Conservation (phyloP, 2,888 invertebrate species). For the Drosophila differens region DNA sequence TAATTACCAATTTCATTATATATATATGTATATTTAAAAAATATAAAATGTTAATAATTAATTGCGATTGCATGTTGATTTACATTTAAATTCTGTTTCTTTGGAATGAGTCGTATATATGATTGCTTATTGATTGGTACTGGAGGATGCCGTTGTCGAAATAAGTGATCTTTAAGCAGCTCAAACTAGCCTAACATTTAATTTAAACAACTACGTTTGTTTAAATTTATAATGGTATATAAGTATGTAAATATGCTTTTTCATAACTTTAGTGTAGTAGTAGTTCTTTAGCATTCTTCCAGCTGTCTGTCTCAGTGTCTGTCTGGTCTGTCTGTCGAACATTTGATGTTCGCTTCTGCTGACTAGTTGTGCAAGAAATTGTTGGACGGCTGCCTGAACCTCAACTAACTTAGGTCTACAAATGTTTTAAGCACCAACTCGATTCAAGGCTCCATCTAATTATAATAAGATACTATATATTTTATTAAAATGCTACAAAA, state of each 20-base stretch:
- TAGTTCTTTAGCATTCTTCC: slow-evolving; percentile 67
- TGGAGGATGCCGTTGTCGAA: slow-evolving; percentile 33
- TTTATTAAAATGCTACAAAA: slow-evolving; percentile 44
- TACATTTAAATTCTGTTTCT: slow-evolving; percentile 80
- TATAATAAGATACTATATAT: slow-evolving; percentile 20
- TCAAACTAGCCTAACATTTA: slow-evolving; percentile 33
- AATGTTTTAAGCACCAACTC: slow-evolving; percentile 74
- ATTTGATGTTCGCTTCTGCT: slow-evolving; percentile 51
- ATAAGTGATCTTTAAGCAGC: slow-evolving; percentile 81
- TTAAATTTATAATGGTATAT: slow-evolving; percentile 5
- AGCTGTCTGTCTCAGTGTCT: slow-evolving; percentile 53
- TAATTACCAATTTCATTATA: slow-evolving; percentile 46
- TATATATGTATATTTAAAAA: slow-evolving; percentile 18
- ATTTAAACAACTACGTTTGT: slow-evolving; percentile 2
- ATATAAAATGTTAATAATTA: slow-evolving; percentile 35
- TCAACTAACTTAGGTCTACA: slow-evolving; percentile 59
- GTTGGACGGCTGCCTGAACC: slow-evolving; percentile 64
- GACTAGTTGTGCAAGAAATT: slow-evolving; percentile 71
- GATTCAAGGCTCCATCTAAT: slow-evolving; percentile 74
- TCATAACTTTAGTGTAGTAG: slow-evolving; percentile 29
- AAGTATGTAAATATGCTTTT: slow-evolving; percentile 12
- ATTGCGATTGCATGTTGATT: slow-evolving; percentile 53
- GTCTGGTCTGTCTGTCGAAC: slow-evolving; percentile 32
- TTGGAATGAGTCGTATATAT: slow-evolving; percentile 84
- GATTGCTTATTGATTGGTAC: slow-evolving; percentile 39